Percentiles rank a stretch among this genome's conserved stretches.
phyloP scores from a whole-genome alignment of 2,113 vertebrate genomes.

The Herpetotheres cachinnans region DNA sequence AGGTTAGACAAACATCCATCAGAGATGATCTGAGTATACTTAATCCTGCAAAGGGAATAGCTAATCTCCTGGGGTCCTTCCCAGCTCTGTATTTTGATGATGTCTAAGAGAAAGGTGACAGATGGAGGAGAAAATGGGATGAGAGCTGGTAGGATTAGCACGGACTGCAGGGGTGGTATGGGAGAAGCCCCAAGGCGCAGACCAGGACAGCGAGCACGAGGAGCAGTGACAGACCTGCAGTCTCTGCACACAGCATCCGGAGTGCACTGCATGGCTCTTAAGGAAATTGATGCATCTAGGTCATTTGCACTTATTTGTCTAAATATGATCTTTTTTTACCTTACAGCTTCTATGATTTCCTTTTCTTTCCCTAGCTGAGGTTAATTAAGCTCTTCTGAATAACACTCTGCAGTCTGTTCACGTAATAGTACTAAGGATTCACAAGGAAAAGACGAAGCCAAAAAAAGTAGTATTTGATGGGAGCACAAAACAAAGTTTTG shows the following conservation, averaged over 20 bases:
- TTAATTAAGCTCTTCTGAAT: constrained; percentile 45
- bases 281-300: constrained; percentile 38
- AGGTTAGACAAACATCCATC: constrained; percentile 36
- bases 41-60: not conserved
- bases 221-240: not conserved
- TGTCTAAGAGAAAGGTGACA: not conserved
- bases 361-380: constrained; percentile 12
- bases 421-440: not conserved
- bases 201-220: not conserved
- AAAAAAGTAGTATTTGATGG: not conserved
- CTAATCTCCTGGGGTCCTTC: not conserved
- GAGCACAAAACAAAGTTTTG: not conserved
- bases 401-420: constrained; percentile 33
- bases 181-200: not conserved
- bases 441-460: not conserved
- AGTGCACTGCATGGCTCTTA: not conserved
- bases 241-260: not conserved
- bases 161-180: fast-evolving
- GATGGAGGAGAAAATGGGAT: not conserved
- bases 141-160: not conserved
- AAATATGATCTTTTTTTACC: constrained; percentile 46
- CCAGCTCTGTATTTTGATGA: not conserved
- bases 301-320: constrained; percentile 54
- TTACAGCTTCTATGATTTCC: constrained; percentile 15
- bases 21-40: not conserved